Evolutionary conservation across 1,140 invertebrate species (phyloP), one percentile per base, ranked within the genome.

Genomic region (Drosophila funebris): DNA sequence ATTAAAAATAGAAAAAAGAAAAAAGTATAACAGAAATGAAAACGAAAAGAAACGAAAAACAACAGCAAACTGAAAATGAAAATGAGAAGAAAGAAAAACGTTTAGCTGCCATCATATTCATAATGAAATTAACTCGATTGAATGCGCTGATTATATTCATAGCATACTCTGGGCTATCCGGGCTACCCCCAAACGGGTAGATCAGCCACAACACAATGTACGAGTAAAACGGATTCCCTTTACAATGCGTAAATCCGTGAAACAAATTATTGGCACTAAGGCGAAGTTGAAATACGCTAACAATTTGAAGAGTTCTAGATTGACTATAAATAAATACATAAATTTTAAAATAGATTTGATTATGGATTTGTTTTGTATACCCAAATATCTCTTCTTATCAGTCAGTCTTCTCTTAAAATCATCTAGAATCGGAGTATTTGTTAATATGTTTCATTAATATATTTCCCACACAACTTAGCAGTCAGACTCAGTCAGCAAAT

Each of bases 91-190:
- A 43, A 11, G 43, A 44, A 53, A 69, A 67, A 31, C 77, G 73
- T 77, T 87, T 74, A 81, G 82, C 78, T 74, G 68, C 61, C 73
- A 44, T 64, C 44, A 73, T 70, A 78, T 88, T 76, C 78, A 82
- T 78, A 88, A 78, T 73, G 56, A 76, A 88, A 88, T 82, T 66
- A 82, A 88, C 67, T 82, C 75, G 67, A 82, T 88, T 76, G 63
- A 87, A 82, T 78, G 71, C 67, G 71, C 63, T 80, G 80, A 85
- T 85, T 84, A 76, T 84, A 80, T 84, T 79, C 80, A 79, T 76
- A 63, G 63, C 73, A 83, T 78, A 78, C 71, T 69, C 76, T 58
- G n/a, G n/a, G n/a, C n/a, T n/a, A n/a, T 63, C 43, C 8, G 44
- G 29, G 29, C 20, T 27, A 39, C 18, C 27, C 20, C 9, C 20